Conservation (phyloP, 2,113 vertebrate species). For the Phylloscopus trochilus region DNA sequence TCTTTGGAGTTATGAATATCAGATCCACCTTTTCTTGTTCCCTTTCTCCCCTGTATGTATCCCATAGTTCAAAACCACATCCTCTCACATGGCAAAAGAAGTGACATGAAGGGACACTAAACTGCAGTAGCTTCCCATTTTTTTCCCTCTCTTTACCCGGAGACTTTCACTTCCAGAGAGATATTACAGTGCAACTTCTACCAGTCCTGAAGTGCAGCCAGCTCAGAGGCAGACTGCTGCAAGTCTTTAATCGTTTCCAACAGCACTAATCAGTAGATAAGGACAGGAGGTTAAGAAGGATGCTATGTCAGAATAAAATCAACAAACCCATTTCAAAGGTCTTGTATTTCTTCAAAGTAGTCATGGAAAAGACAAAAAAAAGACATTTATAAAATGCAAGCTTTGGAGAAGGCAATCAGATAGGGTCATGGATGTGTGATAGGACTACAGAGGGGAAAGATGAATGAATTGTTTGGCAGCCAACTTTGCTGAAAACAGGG, state of each 20-base stretch:
- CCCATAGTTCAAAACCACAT: background rate
- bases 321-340: background rate
- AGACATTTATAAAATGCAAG: background rate
- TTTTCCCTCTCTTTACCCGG: background rate
- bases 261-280: conserved; percentile 4
- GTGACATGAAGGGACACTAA: background rate
- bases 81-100: background rate
- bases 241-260: background rate
- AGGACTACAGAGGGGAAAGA: background rate
- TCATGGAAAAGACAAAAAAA: background rate
- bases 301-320: background rate
- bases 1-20: background rate
- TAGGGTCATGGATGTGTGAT: background rate
- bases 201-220: background rate
- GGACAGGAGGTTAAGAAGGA: background rate
- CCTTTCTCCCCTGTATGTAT: background rate
- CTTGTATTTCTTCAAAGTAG: background rate
- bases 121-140: background rate
- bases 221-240: background rate
- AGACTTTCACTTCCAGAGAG: background rate
- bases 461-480: background rate
- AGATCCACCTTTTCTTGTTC: background rate
- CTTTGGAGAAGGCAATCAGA: background rate
- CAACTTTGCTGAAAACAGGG: background rate
- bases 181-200: background rate